Percentiles rank a stretch among this genome's conserved stretches.
These are phyloP conservation scores for Apogon talboti DNA, from an alignment of 2,797 vertebrate species.

Conservation along the genomic window DNA sequence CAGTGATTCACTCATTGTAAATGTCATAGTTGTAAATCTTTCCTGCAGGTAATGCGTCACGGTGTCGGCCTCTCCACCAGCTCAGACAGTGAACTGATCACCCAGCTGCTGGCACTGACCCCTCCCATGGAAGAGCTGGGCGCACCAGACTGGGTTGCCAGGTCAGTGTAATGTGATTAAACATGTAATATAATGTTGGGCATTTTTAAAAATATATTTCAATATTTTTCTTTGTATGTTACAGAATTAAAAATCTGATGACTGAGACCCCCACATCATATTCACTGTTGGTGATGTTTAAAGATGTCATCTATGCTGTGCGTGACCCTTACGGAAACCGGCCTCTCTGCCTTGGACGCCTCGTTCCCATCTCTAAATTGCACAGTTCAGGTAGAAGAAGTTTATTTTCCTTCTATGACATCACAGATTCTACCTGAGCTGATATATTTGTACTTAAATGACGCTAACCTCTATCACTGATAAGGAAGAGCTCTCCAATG, in stretches of 20 bases:
- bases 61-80: slow-evolving; percentile 97
- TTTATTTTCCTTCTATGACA: not conserved
- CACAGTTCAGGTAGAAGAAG: slow-evolving; percentile 85
- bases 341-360: slow-evolving; percentile 92
- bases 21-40: slow-evolving; percentile 12
- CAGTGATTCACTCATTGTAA: not conserved
- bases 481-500: not conserved
- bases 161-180: slow-evolving; percentile 75
- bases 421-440: not conserved
- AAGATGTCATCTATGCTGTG: slow-evolving; percentile 94
- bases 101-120: slow-evolving; percentile 94
- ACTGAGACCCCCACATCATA: slow-evolving; percentile 94
- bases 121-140: slow-evolving; percentile 93
- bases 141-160: slow-evolving; percentile 95
- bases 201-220: accelerated
- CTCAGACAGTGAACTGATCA: slow-evolving; percentile 98
- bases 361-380: slow-evolving; percentile 91
- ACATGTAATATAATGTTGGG: not conserved
- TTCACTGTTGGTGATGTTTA: slow-evolving; percentile 95
- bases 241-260: slow-evolving; percentile 97
- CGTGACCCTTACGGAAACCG: slow-evolving; percentile 98
- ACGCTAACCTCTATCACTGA: not conserved
- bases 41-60: slow-evolving; percentile 91
- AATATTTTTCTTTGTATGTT: slow-evolving; percentile 20
- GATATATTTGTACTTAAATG: slow-evolving; percentile 14